Evolutionary conservation across 2,113 vertebrate species (phyloP).

Genomic region (Prochilodus magdalenae): DNA sequence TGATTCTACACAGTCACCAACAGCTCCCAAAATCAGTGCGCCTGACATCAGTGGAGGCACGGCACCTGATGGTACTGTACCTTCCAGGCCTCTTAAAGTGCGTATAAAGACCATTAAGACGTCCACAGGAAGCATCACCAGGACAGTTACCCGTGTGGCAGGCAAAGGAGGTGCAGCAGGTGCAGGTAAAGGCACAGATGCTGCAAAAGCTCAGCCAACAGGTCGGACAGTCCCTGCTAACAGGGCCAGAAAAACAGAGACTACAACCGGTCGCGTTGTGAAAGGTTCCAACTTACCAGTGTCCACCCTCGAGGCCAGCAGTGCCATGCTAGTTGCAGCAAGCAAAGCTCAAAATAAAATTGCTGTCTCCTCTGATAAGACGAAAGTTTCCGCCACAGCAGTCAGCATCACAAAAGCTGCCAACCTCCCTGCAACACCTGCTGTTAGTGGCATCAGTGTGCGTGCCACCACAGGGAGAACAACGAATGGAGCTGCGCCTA

Average conservation of each 20-base stretch:
- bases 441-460: constrained; percentile 56
- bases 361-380: constrained; percentile 33
- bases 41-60: constrained; percentile 14
- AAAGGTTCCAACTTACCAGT: constrained; percentile 84
- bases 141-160: constrained; percentile 85
- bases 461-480: constrained; percentile 76
- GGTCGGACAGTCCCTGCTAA: constrained; percentile 40
- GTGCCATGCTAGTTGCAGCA: constrained; percentile 88
- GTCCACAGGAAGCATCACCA: constrained; percentile 84
- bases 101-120: constrained; percentile 96
- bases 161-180: constrained; percentile 65
- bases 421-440: constrained; percentile 66
- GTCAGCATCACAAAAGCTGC: constrained; percentile 71
- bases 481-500: constrained; percentile 62
- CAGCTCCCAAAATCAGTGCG: constrained; percentile 6
- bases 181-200: constrained; percentile 53
- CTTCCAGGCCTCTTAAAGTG: constrained; percentile 85
- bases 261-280: constrained; percentile 75
- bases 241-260: constrained; percentile 57
- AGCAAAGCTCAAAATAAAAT: constrained; percentile 84
- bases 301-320: constrained; percentile 89
- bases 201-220: constrained; percentile 64
- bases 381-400: constrained; percentile 68
- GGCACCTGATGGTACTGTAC: constrained; percentile 9
- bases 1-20: constrained; percentile 8